Conservation (phyloP, 2,113 vertebrate species). For the Athene noctua region DNA sequence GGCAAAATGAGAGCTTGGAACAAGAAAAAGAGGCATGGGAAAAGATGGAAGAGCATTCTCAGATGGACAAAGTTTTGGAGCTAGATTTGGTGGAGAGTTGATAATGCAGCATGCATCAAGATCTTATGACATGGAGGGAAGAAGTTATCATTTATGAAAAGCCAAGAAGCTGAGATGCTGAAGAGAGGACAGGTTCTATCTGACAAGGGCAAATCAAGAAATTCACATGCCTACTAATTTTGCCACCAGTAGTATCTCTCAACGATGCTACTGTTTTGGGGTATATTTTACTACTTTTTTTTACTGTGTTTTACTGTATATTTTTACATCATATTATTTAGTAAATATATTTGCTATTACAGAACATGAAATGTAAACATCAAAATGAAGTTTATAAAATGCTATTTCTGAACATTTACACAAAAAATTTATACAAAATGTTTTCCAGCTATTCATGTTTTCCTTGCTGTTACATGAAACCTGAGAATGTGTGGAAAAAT, state of each 20-base stretch:
- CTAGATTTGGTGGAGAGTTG: neutral
- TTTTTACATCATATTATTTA: neutral
- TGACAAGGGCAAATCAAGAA: neutral
- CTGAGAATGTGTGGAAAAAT: neutral
- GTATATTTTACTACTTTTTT: neutral
- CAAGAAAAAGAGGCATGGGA: neutral
- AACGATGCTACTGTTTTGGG: neutral
- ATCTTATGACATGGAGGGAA: fast-evolving
- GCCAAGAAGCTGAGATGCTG: neutral
- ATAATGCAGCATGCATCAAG: fast-evolving
- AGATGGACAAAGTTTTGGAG: neutral
- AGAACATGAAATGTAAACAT: neutral
- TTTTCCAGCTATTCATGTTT: neutral
- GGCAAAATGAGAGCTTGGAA: neutral
- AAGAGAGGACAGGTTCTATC: neutral
- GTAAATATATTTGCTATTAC: neutral
- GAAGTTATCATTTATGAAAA: neutral
- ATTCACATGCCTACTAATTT: neutral
- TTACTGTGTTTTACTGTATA: neutral
- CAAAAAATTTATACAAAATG: neutral
- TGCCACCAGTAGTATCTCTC: neutral
- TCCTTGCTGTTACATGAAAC: neutral
- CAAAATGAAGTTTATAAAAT: neutral
- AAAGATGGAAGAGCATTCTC: neutral
- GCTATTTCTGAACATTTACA: neutral